phyloP scores from a whole-genome alignment of 2,113 vertebrate genomes.

The Petaurus breviceps region DNA sequence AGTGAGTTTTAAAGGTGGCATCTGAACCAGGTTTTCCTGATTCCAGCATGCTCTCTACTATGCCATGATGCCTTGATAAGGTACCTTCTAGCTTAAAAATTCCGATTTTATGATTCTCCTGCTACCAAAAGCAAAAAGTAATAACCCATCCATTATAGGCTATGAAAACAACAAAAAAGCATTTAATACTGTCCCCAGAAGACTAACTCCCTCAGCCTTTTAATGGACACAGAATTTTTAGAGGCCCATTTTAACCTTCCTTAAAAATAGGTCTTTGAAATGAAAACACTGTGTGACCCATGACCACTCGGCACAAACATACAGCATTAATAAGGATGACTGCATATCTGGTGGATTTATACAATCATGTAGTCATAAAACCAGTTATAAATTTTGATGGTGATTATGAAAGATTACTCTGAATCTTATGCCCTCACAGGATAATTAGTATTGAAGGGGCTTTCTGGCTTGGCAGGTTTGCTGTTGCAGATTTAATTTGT shows the following conservation, averaged over 20 bases:
- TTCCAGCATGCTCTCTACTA: not conserved
- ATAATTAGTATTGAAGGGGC: conserved; percentile 63
- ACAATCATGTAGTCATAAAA: conserved; percentile 42
- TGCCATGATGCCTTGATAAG: not conserved
- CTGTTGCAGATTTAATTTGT: conserved; percentile 62
- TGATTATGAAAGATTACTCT: conserved; percentile 61
- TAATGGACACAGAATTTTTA: conserved; percentile 21
- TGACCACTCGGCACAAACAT: not conserved
- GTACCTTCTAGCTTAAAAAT: not conserved
- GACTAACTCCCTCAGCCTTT: not conserved
- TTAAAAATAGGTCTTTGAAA: conserved; percentile 40
- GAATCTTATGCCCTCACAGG: conserved; percentile 53
- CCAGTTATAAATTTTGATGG: conserved; percentile 55
- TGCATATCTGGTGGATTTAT: conserved; percentile 34
- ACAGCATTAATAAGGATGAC: conserved; percentile 21
- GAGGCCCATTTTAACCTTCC: conserved; percentile 28
- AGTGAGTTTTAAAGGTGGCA: not conserved
- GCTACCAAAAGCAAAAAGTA: not conserved
- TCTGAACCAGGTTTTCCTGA: not conserved
- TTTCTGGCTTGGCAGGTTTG: conserved; percentile 59
- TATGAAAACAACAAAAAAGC: not conserved
- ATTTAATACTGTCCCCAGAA: not conserved
- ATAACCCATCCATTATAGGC: not conserved
- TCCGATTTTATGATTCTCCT: not conserved
- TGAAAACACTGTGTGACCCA: conserved; percentile 49